Evolutionary conservation across 2,888 invertebrate genomes (phyloP), one percentile per base, ranked within the genome.

Genomic region (Dryadula phaetusa): DNA sequence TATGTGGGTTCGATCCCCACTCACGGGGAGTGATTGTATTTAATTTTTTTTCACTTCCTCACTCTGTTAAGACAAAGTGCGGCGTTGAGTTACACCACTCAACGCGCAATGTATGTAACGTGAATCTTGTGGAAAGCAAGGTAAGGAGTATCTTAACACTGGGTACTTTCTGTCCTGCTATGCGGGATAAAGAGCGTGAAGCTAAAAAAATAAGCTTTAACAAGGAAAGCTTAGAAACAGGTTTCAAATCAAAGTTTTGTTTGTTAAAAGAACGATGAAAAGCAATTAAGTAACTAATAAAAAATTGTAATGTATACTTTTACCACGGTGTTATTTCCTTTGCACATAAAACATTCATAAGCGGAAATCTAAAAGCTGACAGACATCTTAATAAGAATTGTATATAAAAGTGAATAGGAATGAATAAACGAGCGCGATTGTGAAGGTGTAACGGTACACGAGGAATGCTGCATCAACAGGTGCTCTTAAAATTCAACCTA

Each of bases 401-500:
- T 28, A 44, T 44, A 44, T 60, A 44, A 18, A 60, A 60, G 54
- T 54, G 25, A 49, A 34, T 37, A 28, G 49, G 46, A 47, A 46
- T 53, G 54, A 64, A 37, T 60, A 47, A 49, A 49, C 64, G 49
- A 60, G 58, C 58, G 42, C 20, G 53, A 46, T 61, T 64, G 65
- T 63, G 62, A 62, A 58, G 34, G 62, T n/a, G 20, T 68, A 70
- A 68, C 70, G 68, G 70, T 70, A 54, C 53, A 47, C 56, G 40
- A 32, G 68, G 70, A 70, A 70, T 70, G 70, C 58, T 44, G 66
- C 62, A 44, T 25, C 62, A 68, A 70, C 70, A 70, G 70, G 70
- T 70, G 68, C 49, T 58, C 56, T 47, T 52, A 22, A 10, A 16
- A 28, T 16, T 52, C 22, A 34, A 44, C 1, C 25, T 53, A 52